Base-by-base conservation (phyloP, 2,113 vertebrate species). In the Theristicus caerulescens region DNA sequence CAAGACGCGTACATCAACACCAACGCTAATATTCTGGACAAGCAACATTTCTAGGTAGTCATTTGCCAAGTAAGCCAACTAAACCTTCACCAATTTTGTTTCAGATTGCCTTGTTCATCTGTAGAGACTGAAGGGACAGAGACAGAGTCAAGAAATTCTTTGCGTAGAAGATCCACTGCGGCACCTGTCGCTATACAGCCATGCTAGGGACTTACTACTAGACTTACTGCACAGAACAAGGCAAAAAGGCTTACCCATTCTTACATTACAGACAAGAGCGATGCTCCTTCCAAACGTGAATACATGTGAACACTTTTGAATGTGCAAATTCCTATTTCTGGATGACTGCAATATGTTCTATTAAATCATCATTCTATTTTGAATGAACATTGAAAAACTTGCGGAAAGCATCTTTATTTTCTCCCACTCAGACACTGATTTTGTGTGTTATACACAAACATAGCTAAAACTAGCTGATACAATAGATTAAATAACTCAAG, bases 401-500 rank as follows among this genome's bases (percentile, higher is more conserved):
- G 66, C 57, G 78, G 72, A 86, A 74, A 93, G 79, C 36, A 78
- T 24, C 70, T 91, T 36, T 82, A 59, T 58, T 42, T n/a, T 58
- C 71, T 73, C 59, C 66, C 59, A 15, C 64, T n/a, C 40, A 7
- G 13, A 44, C 40, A 20, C 31, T 4, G n/a, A 65, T 32, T 88
- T 54, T 66, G 90, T 49, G 57, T 77, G 61, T 71, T 55, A 72
- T 2, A 16, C 57, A 96, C 26, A 64, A 64, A 82, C 34, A 44
- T 11, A 55, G 20, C 47, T 29, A 90, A 66, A 94, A 91, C 31
- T 62, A 47, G 79, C 44, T 49, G 78, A 67, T 58, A 57, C 32
- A 89, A 84, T 47, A 87, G 74, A 88, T 65, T 31, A 58, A 49
- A 54, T 61, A 67, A 27, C 93, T 94, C 29, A 15, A 89, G 86